These are phyloP conservation scores for Hemithea aestivaria DNA, from an alignment of 2,888 invertebrate genomes.

Conservation along the genomic window DNA sequence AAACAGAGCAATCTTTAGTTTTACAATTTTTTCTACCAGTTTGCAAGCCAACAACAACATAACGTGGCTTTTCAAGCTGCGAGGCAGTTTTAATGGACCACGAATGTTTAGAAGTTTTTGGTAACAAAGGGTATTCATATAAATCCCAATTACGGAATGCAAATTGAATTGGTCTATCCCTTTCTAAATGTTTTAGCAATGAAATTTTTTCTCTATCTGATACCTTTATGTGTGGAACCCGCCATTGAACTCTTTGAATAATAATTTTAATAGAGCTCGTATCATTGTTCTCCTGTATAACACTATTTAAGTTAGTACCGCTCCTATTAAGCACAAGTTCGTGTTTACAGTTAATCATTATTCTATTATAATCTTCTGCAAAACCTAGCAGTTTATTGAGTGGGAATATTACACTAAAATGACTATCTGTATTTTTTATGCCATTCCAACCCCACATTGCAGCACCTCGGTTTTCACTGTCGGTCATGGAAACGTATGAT, in stretches of 20 bases:
- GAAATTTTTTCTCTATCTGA: slow-evolving; percentile 6
- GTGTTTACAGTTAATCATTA: slow-evolving; percentile 7
- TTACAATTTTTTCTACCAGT: background rate
- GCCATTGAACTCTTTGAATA: slow-evolving; percentile 8
- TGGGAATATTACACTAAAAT: slow-evolving; percentile 6
- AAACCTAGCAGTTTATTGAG: slow-evolving; percentile 14
- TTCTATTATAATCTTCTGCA: slow-evolving; percentile 27
- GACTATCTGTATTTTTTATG: background rate
- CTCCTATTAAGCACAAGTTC: slow-evolving; percentile 6
- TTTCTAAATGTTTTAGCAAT: slow-evolving; percentile 9
- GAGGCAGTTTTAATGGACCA: too few relatives aligned
- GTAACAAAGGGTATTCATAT: slow-evolving; percentile 4
- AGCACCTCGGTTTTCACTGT: slow-evolving; percentile 27
- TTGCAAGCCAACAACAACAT: slow-evolving; percentile 4
- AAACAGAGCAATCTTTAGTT: background rate
- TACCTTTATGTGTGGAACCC: background rate
- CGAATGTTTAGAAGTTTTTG: slow-evolving; percentile 1
- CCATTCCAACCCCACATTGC: slow-evolving; percentile 26
- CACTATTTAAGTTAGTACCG: background rate
- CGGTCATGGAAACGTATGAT: slow-evolving; percentile 38
- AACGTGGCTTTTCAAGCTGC: slow-evolving; percentile 8
- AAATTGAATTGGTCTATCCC: slow-evolving; percentile 4
- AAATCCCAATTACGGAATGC: slow-evolving; percentile 10
- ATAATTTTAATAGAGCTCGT: background rate
- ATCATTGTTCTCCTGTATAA: background rate